Percentiles rank a stretch among this genome's conserved stretches.
Conservation (phyloP, 2,797 vertebrate genomes). For the Scyliorhinus canicula region DNA sequence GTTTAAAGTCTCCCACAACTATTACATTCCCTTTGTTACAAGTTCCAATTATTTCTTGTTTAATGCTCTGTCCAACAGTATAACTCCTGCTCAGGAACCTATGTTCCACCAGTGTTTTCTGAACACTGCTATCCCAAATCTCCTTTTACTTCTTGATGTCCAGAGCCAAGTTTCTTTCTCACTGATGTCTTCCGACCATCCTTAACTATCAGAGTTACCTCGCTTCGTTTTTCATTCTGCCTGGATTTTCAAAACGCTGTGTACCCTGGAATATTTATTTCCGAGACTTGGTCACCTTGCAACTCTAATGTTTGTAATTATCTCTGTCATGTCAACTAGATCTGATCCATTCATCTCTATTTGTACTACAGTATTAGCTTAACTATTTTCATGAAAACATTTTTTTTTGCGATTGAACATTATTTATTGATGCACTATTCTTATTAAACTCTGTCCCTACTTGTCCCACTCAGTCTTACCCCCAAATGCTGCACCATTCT, state of each 20-base stretch:
- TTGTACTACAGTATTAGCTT: too few relatives aligned
- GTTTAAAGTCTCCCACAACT: too few relatives aligned
- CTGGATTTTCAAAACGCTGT: not conserved
- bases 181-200: not conserved
- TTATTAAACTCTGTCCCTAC: not conserved
- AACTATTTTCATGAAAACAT: too few relatives aligned
- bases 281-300: not conserved
- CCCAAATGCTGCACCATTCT: not conserved
- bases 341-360: too few relatives aligned
- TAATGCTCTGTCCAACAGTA: too few relatives aligned
- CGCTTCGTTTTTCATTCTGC: not conserved
- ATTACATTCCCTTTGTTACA: too few relatives aligned
- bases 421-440: not conserved
- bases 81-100: not conserved
- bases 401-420: too few relatives aligned
- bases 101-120: not conserved
- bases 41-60: too few relatives aligned
- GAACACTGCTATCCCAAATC: not conserved
- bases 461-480: not conserved
- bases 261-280: not conserved
- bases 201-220: not conserved
- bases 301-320: not conserved
- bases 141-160: not conserved
- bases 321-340: too few relatives aligned
- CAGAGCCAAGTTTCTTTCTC: not conserved